Evolutionary conservation across 2,888 invertebrate genomes (phyloP).

Genomic region (Zygaena filipendulae): DNA sequence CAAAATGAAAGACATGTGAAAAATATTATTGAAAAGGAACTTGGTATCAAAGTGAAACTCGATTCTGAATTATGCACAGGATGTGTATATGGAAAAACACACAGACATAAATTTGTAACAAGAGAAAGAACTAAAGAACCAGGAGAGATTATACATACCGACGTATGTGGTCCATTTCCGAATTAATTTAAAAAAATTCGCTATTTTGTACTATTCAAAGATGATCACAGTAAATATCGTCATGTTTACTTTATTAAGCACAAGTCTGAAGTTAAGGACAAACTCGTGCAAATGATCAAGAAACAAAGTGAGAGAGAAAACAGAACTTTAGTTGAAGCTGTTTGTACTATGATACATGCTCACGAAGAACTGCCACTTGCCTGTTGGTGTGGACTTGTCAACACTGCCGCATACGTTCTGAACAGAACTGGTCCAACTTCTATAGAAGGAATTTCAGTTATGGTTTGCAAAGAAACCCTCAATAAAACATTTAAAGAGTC

Average conservation of each 20-base stretch:
- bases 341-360: constrained; percentile 3
- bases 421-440: constrained; percentile 1
- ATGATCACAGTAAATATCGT: constrained; percentile 1
- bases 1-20: constrained; percentile 10
- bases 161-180: background rate
- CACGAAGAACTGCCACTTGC: constrained; percentile 2
- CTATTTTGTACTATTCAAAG: constrained; percentile 3
- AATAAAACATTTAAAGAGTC: background rate
- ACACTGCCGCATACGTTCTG: constrained; percentile 1
- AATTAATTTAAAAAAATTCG: background rate
- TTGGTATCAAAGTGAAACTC: constrained; percentile 5
- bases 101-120: constrained; percentile 8
- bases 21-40: constrained; percentile 6
- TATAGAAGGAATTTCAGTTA: background rate
- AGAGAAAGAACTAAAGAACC: constrained; percentile 7
- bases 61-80: constrained; percentile 10
- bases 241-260: background rate
- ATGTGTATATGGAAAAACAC: constrained; percentile 12
- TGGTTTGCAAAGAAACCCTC: background rate
- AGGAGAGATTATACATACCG: constrained; percentile 7
- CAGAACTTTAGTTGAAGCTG: constrained; percentile 2
- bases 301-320: constrained; percentile 2
- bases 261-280: constrained; percentile 1
- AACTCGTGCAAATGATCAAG: constrained; percentile 1
- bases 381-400: constrained; percentile 1